Evolutionary conservation across 2,113 vertebrate genomes (phyloP).

Genomic region (Otus sunia): DNA sequence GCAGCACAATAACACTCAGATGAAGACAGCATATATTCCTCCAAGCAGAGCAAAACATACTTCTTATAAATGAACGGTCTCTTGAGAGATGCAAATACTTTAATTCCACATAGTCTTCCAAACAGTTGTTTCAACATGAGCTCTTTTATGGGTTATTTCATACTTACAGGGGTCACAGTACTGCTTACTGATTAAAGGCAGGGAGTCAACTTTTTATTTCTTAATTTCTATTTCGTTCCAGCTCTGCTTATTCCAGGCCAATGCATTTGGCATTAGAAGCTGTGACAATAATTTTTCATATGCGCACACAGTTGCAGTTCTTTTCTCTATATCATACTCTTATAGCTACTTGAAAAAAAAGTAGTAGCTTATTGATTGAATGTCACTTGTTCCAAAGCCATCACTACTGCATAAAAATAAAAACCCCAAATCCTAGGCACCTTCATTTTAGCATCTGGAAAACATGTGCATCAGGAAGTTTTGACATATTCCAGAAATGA

Average conservation of each 20-base stretch:
- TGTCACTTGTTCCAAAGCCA: not conserved
- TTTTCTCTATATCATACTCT: not conserved
- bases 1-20: not conserved
- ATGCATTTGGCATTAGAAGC: not conserved
- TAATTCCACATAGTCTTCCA: not conserved
- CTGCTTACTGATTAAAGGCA: not conserved
- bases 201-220: not conserved
- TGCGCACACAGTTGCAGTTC: not conserved
- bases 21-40: not conserved
- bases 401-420: not conserved
- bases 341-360: not conserved
- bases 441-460: conserved; percentile 50
- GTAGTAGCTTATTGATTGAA: not conserved
- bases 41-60: not conserved
- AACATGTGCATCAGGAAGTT: not conserved
- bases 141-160: not conserved
- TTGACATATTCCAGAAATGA: not conserved
- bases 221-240: not conserved
- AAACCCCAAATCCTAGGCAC: not conserved
- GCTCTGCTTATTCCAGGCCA: not conserved
- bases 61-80: not conserved
- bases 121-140: not conserved
- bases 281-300: not conserved
- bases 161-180: not conserved
- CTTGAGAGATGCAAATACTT: not conserved